phyloP scores from a whole-genome alignment of 2,888 invertebrate species.

The Subacronicta megacephala region DNA sequence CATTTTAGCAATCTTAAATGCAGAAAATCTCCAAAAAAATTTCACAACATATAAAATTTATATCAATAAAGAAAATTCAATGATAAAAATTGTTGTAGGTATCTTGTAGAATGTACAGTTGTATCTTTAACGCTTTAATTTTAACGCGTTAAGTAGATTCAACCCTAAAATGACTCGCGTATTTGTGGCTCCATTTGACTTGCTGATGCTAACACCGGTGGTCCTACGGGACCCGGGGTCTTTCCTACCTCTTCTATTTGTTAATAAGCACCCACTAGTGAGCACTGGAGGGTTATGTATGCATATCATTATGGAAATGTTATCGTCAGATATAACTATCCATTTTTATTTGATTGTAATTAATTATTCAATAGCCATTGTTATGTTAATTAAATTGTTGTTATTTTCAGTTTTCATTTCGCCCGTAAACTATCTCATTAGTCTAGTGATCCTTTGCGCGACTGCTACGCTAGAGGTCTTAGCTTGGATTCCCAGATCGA shows the following conservation, averaged over 20 bases:
- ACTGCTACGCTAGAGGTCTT: too few relatives aligned
- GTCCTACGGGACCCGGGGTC: constrained; percentile 66
- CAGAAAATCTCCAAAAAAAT: too few relatives aligned
- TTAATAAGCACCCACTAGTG: constrained; percentile 73
- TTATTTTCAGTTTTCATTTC: constrained; percentile 1
- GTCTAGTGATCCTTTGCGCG: too few relatives aligned
- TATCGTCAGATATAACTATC: constrained; percentile 52
- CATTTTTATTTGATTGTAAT: constrained; percentile 51
- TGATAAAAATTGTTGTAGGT: too few relatives aligned
- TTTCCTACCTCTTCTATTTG: constrained; percentile 75
- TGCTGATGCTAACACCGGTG: constrained; percentile 83
- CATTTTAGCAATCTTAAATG: too few relatives aligned
- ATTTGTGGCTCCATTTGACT: constrained; percentile 76
- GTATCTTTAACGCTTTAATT: background rate
- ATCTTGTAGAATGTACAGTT: background rate
- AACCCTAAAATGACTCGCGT: constrained; percentile 73
- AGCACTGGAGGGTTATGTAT: constrained; percentile 42
- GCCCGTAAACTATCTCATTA: too few relatives aligned
- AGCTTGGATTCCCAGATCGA: too few relatives aligned
- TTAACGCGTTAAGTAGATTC: constrained; percentile 45
- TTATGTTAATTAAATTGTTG: constrained; percentile 12
- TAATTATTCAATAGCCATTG: constrained; percentile 51
- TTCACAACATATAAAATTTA: too few relatives aligned
- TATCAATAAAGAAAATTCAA: too few relatives aligned
- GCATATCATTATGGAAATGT: constrained; percentile 61